Conservation (phyloP, 1,140 invertebrate genomes). For the Rhagoletis zephyria region DNA sequence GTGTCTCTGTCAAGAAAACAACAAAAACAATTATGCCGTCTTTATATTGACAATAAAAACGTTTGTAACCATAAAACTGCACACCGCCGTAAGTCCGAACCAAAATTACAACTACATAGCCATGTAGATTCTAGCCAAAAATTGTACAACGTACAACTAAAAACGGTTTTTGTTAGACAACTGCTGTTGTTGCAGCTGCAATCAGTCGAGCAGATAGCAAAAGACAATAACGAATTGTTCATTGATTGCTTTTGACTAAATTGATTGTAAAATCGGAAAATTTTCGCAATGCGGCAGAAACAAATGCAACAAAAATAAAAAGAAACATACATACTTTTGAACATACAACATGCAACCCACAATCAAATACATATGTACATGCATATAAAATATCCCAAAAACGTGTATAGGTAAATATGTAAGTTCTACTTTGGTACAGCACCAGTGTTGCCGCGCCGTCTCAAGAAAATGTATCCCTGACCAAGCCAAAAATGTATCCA, state of each 20-base stretch:
- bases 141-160: neutral
- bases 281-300: constrained; percentile 30
- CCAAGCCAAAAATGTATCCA: too few relatives aligned
- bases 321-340: neutral
- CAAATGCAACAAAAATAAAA: neutral
- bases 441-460: too few relatives aligned
- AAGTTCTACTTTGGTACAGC: neutral
- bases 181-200: constrained; percentile 28
- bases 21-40: too few relatives aligned
- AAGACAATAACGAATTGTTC: constrained; percentile 49
- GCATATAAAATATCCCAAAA: neutral
- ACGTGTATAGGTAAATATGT: neutral
- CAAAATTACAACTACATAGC: too few relatives aligned
- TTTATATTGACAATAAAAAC: too few relatives aligned
- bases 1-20: too few relatives aligned
- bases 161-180: constrained; percentile 25
- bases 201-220: constrained; percentile 30
- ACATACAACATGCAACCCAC: neutral
- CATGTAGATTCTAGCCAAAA: too few relatives aligned
- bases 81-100: too few relatives aligned
- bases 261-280: constrained; percentile 49
- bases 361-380: neutral
- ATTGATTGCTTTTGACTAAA: constrained; percentile 51
- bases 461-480: too few relatives aligned
- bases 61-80: too few relatives aligned